Evolutionary conservation across 2,888 invertebrate genomes (phyloP).

Genomic region (Pilophorus perplexus): DNA sequence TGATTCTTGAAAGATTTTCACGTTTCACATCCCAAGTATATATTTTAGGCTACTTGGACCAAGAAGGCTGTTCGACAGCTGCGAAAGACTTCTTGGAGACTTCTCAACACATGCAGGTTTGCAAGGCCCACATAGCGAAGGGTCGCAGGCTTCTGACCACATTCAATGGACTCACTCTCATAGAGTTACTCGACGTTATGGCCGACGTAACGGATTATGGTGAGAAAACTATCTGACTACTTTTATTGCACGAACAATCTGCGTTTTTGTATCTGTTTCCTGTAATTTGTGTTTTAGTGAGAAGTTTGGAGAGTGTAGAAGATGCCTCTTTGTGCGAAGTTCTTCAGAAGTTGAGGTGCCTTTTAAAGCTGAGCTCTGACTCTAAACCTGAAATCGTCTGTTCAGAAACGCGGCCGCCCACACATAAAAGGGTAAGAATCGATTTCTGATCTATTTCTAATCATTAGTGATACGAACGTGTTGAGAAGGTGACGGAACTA

Average conservation of each 20-base stretch:
- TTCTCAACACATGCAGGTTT: constrained; percentile 33
- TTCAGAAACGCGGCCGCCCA: too few relatives aligned
- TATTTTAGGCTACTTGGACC: constrained; percentile 33
- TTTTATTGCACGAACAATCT: background rate
- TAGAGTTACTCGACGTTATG: constrained; percentile 33
- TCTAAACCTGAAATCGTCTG: too few relatives aligned
- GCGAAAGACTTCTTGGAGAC: constrained; percentile 39
- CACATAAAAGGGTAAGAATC: too few relatives aligned
- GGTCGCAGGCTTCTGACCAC: constrained; percentile 34
- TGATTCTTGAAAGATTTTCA: too few relatives aligned
- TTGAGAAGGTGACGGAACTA: too few relatives aligned
- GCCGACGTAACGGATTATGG: constrained; percentile 26
- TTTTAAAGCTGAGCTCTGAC: too few relatives aligned
- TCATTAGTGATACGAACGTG: too few relatives aligned
- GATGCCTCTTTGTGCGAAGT: background rate
- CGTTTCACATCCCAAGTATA: too few relatives aligned
- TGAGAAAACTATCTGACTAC: background rate
- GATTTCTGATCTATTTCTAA: too few relatives aligned
- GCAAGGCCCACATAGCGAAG: constrained; percentile 3
- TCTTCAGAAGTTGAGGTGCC: background rate
- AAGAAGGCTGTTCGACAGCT: constrained; percentile 31
- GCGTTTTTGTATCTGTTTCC: background rate
- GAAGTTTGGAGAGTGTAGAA: too few relatives aligned
- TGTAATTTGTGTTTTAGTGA: too few relatives aligned
- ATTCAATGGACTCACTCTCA: constrained; percentile 10